These are phyloP conservation scores for Drosophila nigromelanica DNA, from an alignment of 1,140 invertebrate genomes.

Conservation along the genomic window DNA sequence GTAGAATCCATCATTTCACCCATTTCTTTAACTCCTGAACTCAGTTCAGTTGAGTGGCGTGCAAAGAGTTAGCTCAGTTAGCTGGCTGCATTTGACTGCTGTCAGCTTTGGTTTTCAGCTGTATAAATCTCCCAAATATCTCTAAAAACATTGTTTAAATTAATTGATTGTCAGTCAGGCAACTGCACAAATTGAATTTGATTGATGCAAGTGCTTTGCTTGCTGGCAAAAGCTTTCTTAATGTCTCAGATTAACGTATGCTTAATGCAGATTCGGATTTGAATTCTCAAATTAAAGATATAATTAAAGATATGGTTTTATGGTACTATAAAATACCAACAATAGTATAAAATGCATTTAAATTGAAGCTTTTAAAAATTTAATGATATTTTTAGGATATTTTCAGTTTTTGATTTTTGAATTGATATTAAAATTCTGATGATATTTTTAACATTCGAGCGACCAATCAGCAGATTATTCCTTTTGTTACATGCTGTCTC, in stretches of 20 bases:
- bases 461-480: too few relatives aligned
- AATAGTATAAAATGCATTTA: too few relatives aligned
- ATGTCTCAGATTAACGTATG: neutral
- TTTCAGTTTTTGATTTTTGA: too few relatives aligned
- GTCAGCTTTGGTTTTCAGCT: neutral
- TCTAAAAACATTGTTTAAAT: slow-evolving; percentile 5
- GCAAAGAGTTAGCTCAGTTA: slow-evolving; percentile 17
- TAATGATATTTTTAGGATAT: too few relatives aligned
- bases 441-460: too few relatives aligned
- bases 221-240: neutral
- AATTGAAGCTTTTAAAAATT: too few relatives aligned
- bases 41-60: slow-evolving; percentile 1
- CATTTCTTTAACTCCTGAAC: neutral
- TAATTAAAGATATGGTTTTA: too few relatives aligned
- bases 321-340: too few relatives aligned
- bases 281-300: too few relatives aligned
- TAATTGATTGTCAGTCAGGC: slow-evolving; percentile 12
- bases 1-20: neutral
- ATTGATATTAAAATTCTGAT: too few relatives aligned
- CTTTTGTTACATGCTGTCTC: too few relatives aligned
- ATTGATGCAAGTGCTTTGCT: neutral
- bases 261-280: neutral
- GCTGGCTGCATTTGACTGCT: slow-evolving; percentile 52
- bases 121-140: neutral
- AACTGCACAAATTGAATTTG: neutral